Evolutionary conservation across 1,140 invertebrate species (phyloP), one percentile per base, ranked within the genome.

Genomic region (Coptotermes formosanus): DNA sequence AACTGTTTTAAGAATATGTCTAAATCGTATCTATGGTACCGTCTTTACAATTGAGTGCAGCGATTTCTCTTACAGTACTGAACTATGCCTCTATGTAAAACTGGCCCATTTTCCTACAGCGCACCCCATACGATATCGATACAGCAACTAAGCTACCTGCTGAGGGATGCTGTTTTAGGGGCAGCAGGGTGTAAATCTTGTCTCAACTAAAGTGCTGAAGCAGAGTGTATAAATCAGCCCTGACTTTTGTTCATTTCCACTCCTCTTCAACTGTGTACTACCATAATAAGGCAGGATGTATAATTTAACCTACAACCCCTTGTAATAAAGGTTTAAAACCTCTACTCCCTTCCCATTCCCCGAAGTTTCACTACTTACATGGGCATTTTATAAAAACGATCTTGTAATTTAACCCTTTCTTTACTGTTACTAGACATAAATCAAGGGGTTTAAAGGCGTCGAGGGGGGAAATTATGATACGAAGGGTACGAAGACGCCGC

Each of bases 361-460:
- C 8, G 14, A 75, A 75, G 4, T 75, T 75, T 75, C 64, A n/a
- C 8, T 75, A 7, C 64, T 75, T 75, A 75, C 64, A 75, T 75
- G 64, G 64, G 64, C 64, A 75, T 75, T 75, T 75, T 75, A 30
- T 75, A 75, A 75, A 75, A 75, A 75, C 64, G 64, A 75, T 75
- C 64, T 75, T 75, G 64, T 75, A 75, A 75, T 75, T 75, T 75
- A 75, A 75, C 64, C n/a, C 25, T 75, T 75, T 75, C 64, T n/a
- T 75, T n/a, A 75, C 64, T 75, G 30, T 75, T 75, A 75, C 64
- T 75, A 75, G 64, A 30, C 64, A 75, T 75, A 75, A 75, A 75
- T 75, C 64, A 75, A n/a, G 64, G 3, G 64, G 64, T 75, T 75
- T 25, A 75, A 75, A 16, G 1, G 64, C 11, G 64, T 8, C 0